Percentiles rank a stretch among this genome's conserved stretches.
Conservation (phyloP, 1,140 invertebrate species). For the Drosophila neocordata region DNA sequence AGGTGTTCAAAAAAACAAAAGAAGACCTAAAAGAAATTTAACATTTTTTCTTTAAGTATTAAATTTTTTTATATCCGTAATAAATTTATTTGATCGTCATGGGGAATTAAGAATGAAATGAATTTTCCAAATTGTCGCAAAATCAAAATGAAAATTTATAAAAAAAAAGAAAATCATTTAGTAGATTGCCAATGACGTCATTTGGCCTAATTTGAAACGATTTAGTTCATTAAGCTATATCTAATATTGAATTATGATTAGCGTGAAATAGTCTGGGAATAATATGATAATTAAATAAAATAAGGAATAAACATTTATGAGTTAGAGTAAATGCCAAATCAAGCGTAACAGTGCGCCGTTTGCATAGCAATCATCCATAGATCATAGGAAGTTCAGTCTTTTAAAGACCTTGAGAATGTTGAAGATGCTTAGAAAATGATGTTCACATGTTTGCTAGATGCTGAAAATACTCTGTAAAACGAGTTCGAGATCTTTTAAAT, state of each 20-base stretch:
- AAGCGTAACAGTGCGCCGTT: not conserved
- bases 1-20: conserved; percentile 28
- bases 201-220: not conserved
- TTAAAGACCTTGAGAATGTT: no score
- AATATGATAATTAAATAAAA: not conserved
- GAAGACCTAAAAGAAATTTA: no score
- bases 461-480: no score
- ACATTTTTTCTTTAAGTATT: not conserved
- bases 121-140: conserved; percentile 12
- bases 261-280: not conserved
- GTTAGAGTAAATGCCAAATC: not conserved
- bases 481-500: no score
- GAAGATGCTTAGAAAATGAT: no score
- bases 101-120: conserved; percentile 13
- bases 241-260: no score
- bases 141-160: conserved; percentile 14
- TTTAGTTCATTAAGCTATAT: not conserved
- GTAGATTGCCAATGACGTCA: conserved; percentile 10
- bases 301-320: not conserved
- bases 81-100: conserved; percentile 16
- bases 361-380: no score
- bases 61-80: conserved; percentile 13
- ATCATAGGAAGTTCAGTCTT: not conserved
- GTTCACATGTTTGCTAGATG: no score
- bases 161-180: conserved; percentile 15